Base-by-base conservation (phyloP, 2,113 vertebrate genomes). In the Chaenocephalus aceratus region DNA sequence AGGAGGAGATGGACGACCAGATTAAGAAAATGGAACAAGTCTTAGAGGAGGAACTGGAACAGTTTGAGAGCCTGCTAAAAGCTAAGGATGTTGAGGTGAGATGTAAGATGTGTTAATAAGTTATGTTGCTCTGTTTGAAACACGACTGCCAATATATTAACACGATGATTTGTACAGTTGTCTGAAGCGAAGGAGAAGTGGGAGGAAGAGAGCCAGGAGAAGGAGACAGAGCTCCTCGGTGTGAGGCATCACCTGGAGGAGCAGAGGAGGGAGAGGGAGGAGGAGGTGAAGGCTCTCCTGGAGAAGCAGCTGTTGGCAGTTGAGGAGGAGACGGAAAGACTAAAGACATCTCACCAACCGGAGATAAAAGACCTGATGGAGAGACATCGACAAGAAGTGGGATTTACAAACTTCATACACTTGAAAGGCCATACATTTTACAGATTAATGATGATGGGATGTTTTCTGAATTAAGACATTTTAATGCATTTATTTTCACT, bases 21-120 rank as follows among this genome's bases (percentile, higher is more conserved):
- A 83, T 93, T 0, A 91, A 89, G 88, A 94, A 87, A 62, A 90
- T 95, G 78, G 95, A 93, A 75, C 92, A 94, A 68, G 68, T 79
- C 44, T 75, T 92, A 2, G 93, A 94, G 34, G 79, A 85, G 67
- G 95, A 97, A 80, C 94, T 95, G 51, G 86, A 94, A 68, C 92
- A 80, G 60, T 96, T 96, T 85, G 90, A 96, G 75, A 88, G 88
- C 64, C 91, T 92, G 36, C 87, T 97, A 10, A 93, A 95, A 80
- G 80, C 82, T 23, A 96, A 93, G 75, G 91, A 90, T 45, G 60
- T 82, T 3, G 94, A 96, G 91, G 91, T 95, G 51, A 65, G 83
- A 72, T 10, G 30, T 4, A 54, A 2, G 5, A 11, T 7, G 1
- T 0, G 10, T 10, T 10, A 23, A 51, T 4, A 48, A 48, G 7